phyloP scores from a whole-genome alignment of 1,140 invertebrate species.

The Coptotermes formosanus region DNA sequence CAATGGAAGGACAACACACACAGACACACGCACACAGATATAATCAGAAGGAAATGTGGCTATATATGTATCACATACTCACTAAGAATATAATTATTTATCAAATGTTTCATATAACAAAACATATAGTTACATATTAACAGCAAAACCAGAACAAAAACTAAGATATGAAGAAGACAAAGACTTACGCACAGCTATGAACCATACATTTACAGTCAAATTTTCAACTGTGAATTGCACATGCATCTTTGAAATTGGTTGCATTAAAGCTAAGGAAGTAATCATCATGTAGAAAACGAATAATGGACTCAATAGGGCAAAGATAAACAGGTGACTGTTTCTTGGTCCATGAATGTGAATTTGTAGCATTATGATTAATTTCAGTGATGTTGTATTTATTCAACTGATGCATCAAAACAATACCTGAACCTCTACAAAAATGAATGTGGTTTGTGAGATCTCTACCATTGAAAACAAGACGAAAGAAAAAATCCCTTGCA shows the following conservation, averaged over 20 bases:
- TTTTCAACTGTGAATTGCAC: slow-evolving; percentile 41
- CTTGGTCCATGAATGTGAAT: slow-evolving; percentile 5
- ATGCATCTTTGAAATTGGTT: slow-evolving; percentile 83
- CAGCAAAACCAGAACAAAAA: neutral
- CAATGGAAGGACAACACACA: neutral
- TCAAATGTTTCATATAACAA: neutral
- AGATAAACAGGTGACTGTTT: slow-evolving; percentile 48
- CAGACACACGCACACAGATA: neutral
- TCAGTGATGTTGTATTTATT: neutral
- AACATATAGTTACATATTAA: neutral
- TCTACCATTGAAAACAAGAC: slow-evolving; percentile 80
- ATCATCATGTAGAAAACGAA: slow-evolving; percentile 80
- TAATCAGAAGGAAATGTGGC: neutral
- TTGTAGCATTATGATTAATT: neutral
- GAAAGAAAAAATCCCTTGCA: slow-evolving; percentile 72
- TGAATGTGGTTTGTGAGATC: slow-evolving; percentile 78
- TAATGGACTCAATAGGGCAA: slow-evolving; percentile 81
- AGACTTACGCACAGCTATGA: neutral
- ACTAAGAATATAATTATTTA: neutral
- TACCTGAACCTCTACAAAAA: slow-evolving; percentile 65
- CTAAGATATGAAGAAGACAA: neutral
- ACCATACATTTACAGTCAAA: neutral
- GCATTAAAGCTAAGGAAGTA: slow-evolving; percentile 77
- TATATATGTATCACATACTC: neutral
- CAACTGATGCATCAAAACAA: neutral